Evolutionary conservation across 2,797 vertebrate species (phyloP).

Genomic region (Threskiornis aethiopicus): DNA sequence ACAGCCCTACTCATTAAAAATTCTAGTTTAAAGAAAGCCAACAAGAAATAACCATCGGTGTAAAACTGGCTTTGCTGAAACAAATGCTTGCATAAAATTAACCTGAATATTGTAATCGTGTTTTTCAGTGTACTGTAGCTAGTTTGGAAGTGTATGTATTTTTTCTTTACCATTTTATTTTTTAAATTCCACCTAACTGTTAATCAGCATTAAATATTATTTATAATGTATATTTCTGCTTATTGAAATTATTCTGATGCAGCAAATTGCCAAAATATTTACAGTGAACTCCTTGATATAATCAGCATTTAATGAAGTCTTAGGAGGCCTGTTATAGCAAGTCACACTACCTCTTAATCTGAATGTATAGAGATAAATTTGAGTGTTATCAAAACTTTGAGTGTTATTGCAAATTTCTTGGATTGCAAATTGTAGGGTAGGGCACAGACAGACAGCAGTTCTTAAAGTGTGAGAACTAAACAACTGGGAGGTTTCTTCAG

Average conservation of each 20-base stretch:
- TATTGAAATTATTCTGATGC: slow-evolving; percentile 23
- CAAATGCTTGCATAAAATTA: not conserved
- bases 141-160: not conserved
- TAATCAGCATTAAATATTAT: not conserved
- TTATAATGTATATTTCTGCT: not conserved
- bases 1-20: not conserved
- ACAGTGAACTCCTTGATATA: not conserved
- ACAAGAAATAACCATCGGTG: not conserved
- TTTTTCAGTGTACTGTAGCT: not conserved
- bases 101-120: not conserved
- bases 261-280: slow-evolving; percentile 54
- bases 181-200: not conserved
- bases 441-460: not conserved
- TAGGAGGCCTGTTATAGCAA: not conserved
- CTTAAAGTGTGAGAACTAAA: not conserved
- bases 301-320: not conserved
- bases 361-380: not conserved
- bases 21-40: not conserved
- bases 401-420: not conserved
- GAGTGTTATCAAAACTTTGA: not conserved
- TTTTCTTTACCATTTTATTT: not conserved
- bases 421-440: not conserved
- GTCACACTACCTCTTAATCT: not conserved
- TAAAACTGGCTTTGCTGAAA: not conserved
- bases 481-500: not conserved